Percentiles rank a stretch among this genome's conserved stretches.
phyloP scores from a whole-genome alignment of 2,888 invertebrate genomes.

The Tromatobia lineatoria region DNA sequence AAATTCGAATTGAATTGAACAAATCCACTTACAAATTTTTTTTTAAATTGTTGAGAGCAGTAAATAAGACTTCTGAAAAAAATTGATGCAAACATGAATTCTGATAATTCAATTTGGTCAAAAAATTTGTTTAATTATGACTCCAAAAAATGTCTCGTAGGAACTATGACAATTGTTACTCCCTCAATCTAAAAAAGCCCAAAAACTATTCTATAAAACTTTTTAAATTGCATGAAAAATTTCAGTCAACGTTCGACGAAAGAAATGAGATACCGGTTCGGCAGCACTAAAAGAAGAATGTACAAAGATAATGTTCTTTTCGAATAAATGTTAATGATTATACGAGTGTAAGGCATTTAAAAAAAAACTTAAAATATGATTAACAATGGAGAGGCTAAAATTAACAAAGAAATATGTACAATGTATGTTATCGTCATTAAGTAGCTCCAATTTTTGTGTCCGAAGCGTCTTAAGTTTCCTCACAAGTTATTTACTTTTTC shows the following conservation, averaged over 20 bases:
- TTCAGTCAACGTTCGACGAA: slow-evolving; percentile 60
- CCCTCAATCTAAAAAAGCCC: neutral
- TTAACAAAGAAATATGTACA: slow-evolving; percentile 42
- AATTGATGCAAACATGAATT: neutral
- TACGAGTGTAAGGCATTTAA: slow-evolving; percentile 55
- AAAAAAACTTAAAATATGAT: slow-evolving; percentile 20
- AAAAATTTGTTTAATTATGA: neutral
- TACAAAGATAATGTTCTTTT: slow-evolving; percentile 57
- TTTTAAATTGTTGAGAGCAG: neutral
- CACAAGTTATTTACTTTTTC: slow-evolving; percentile 18
- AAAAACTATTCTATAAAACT: neutral
- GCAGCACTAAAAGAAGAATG: slow-evolving; percentile 64
- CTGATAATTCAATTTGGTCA: neutral
- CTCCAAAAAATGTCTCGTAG: neutral
- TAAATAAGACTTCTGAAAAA: neutral
- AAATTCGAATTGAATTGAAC: slow-evolving; percentile 13
- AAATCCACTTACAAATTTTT: slow-evolving; percentile 2
- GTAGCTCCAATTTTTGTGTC: slow-evolving; percentile 44
- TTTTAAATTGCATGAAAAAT: slow-evolving; percentile 56
- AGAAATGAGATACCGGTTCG: slow-evolving; percentile 47
- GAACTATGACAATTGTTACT: neutral
- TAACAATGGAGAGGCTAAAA: slow-evolving; percentile 24
- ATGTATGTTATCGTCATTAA: slow-evolving; percentile 53
- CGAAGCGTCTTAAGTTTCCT: slow-evolving; percentile 43
- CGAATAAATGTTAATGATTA: slow-evolving; percentile 43